Evolutionary conservation across 2,113 vertebrate genomes (phyloP), one percentile per base, ranked within the genome.

Genomic region (Cebidichthys violaceus): DNA sequence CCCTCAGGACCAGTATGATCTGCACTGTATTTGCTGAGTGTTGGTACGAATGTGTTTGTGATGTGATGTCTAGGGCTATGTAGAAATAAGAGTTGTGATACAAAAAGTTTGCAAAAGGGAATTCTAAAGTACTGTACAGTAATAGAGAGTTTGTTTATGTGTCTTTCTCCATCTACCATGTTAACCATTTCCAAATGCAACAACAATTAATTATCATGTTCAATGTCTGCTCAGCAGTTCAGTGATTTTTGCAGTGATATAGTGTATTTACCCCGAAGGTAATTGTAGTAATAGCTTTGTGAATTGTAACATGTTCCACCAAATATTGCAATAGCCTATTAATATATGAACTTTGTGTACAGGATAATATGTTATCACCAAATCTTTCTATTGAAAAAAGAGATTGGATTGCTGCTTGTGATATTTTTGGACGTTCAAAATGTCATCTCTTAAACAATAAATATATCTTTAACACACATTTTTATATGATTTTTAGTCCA

Each of bases 1-100:
- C 87, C 91, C 90, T 93, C 94, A 93, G 93, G 92, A 92, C 89
- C 85, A 87, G 81, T 57, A 64, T 83, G 61, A 90, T 75, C 81
- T 79, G 71, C 86, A 82, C 72, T 89, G 84, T 86, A 85, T 86
- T 81, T 88, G 14, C 72, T 67, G 74, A 62, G 74, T 83, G 68
- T 85, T 52, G 41, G 18, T 68, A 39, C 2, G 9, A 72, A 59
- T 87, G 8, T 78, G 43, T 83, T 37, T 77, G 39, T 79, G 54
- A 47, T 55, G 41, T 69, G 27, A 75, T 72, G 18, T 77, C 65
- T 77, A 70, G 75, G 82, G 57, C 75, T 81, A 73, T 11, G 1
- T 81, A 86, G 39, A 76, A 68, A 84, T 79, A 64, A 59, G 7
- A 61, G 6, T 43, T 68, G 33, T 75, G 33, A 64, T 59, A 47